Conservation (phyloP, 2,888 invertebrate genomes). For the Automeris io region DNA sequence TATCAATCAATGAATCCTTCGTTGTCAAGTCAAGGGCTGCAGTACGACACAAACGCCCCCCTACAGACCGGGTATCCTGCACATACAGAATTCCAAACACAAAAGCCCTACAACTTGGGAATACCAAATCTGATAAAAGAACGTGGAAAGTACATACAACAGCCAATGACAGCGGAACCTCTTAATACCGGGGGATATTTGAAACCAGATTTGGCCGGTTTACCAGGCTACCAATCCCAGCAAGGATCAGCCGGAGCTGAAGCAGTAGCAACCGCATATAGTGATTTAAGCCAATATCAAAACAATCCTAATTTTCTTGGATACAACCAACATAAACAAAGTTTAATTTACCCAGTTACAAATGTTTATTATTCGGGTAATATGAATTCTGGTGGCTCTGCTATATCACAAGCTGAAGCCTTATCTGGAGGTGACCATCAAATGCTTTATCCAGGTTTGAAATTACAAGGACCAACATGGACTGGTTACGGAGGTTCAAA, state of each 20-base stretch:
- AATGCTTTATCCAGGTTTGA: background rate
- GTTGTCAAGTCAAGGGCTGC: background rate
- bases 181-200: background rate
- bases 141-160: background rate
- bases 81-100: background rate
- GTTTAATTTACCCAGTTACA: background rate
- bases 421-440: background rate
- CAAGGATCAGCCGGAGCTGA: background rate
- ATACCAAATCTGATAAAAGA: slow-evolving; percentile 3
- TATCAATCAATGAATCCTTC: background rate
- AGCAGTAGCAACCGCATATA: background rate
- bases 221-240: background rate
- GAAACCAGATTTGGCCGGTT: background rate
- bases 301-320: slow-evolving; percentile 1
- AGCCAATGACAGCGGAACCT: background rate
- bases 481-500: background rate
- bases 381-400: too few relatives aligned
- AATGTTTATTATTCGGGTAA: too few relatives aligned
- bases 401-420: background rate
- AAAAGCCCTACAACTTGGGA: background rate
- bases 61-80: too few relatives aligned
- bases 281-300: background rate
- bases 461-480: background rate
- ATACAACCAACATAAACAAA: background rate
- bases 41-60: background rate